Percentiles rank a stretch among this genome's conserved stretches.
Evolutionary conservation across 2,113 vertebrate genomes (phyloP).

Genomic region (Phodopus roborovskii): DNA sequence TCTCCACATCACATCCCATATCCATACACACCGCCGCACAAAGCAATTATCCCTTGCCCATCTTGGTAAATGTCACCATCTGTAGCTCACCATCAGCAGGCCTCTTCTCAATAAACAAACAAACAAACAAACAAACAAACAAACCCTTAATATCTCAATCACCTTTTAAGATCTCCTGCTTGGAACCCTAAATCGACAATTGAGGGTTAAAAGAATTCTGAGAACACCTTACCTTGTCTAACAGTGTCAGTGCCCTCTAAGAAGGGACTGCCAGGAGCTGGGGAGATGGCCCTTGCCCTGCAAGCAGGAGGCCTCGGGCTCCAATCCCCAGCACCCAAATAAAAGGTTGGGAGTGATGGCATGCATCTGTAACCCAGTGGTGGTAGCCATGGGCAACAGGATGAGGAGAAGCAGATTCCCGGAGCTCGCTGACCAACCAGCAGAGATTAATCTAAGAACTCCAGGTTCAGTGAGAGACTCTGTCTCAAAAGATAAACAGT

Average conservation of each 20-base stretch:
- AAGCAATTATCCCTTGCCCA: neutral
- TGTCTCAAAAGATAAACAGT: neutral
- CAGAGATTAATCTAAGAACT: no score
- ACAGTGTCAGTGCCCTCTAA: neutral
- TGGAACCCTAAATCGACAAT: slow-evolving; percentile 16
- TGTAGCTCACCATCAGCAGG: neutral
- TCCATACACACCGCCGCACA: neutral
- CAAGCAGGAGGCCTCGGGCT: neutral
- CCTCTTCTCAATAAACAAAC: neutral
- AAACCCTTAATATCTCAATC: neutral
- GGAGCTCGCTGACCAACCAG: neutral
- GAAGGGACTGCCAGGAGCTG: neutral
- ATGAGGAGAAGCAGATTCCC: neutral
- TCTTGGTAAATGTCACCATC: neutral
- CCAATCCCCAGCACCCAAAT: neutral
- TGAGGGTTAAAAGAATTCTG: neutral
- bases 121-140: neutral
- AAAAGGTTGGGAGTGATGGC: neutral
- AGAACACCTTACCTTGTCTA: neutral
- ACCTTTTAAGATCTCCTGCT: slow-evolving; percentile 19
- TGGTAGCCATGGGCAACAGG: neutral
- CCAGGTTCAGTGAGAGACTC: neutral
- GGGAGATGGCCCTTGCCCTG: neutral
- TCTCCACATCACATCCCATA: neutral
- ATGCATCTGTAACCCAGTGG: no score